Evolutionary conservation across 2,888 invertebrate species (phyloP), one percentile per base, ranked within the genome.

Genomic region (Andrena minutula): DNA sequence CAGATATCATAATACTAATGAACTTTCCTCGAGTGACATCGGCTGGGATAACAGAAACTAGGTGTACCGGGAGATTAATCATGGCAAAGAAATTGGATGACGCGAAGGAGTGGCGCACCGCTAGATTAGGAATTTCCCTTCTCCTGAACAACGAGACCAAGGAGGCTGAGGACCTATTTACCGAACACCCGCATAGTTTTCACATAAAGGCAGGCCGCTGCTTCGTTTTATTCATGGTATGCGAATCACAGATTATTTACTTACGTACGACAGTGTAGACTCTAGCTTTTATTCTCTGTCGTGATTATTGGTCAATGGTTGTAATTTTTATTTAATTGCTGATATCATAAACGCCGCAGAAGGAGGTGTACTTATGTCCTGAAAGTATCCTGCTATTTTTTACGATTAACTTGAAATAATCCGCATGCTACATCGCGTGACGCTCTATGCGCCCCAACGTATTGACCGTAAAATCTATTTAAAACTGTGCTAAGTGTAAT

Each of bases 151-250:
- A 95, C 85, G 93, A 93, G 79, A 92, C 93, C 41, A 93, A 94
- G 28, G 94, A 94, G 84, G 94, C 95, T 2, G 94, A 95, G 80
- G 86, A 88, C 64, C 87, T 95, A 2, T 95, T 95, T 84, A 90
- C 90, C 7, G 92, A 91, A 68, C 92, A 93, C 65, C 92, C 94
- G 26, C 91, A 94, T 71, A 94, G 94, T 80, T 94, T 94, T 79
- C 95, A 95, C 75, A 92, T 94, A 82, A 94, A 94, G 70, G 94
- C 94, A 32, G 95, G 94, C 6, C 92, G 94, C 82, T 94, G 94
- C 82, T 95, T 94, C 82, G 93, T 94, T 26, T 91, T 94, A 7
- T 94, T 95, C 83, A 94, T 95, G 94, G 95, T 95, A 92, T 87
- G 89, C 88, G 53, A 79, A 64, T 47, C 23, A 16, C 32, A 4